Evolutionary conservation across 2,113 vertebrate species (phyloP).

Genomic region (Pteronura brasiliensis): DNA sequence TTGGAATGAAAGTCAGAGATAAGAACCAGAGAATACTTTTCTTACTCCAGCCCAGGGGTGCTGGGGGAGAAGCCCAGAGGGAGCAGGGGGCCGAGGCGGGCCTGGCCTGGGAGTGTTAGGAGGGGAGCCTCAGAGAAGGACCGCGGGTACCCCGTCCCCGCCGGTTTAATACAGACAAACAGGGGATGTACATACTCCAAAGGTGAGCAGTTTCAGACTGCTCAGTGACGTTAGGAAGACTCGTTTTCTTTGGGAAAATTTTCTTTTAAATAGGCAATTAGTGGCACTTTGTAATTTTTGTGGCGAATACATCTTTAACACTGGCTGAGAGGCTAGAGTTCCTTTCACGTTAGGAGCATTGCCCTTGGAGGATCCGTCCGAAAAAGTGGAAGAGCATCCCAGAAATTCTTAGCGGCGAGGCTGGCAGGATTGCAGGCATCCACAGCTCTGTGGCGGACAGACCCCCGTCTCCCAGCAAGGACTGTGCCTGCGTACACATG

Average conservation of each 20-base stretch:
- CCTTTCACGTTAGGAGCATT: background rate
- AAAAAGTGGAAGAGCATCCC: background rate
- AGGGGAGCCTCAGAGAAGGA: background rate
- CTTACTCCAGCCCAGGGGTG: no score
- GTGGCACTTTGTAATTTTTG: background rate
- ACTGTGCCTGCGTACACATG: rapidly evolving
- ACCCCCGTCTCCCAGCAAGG: background rate
- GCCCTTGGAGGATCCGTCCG: background rate
- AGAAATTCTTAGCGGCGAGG: background rate
- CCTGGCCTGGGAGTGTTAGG: background rate
- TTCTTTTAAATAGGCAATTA: slow-evolving; percentile 21
- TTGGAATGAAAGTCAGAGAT: background rate
- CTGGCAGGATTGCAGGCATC: background rate
- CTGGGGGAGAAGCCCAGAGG: background rate
- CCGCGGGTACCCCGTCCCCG: no score
- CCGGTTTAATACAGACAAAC: background rate
- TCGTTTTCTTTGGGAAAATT: background rate
- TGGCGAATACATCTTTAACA: background rate
- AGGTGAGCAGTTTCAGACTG: background rate
- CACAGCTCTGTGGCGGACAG: rapidly evolving
- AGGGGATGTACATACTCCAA: background rate
- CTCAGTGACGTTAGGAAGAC: background rate
- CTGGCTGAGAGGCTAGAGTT: background rate
- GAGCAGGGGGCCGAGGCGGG: background rate
- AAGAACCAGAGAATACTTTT: background rate